Evolutionary conservation across 2,113 vertebrate species (phyloP).

Genomic region (Caranx ignobilis): DNA sequence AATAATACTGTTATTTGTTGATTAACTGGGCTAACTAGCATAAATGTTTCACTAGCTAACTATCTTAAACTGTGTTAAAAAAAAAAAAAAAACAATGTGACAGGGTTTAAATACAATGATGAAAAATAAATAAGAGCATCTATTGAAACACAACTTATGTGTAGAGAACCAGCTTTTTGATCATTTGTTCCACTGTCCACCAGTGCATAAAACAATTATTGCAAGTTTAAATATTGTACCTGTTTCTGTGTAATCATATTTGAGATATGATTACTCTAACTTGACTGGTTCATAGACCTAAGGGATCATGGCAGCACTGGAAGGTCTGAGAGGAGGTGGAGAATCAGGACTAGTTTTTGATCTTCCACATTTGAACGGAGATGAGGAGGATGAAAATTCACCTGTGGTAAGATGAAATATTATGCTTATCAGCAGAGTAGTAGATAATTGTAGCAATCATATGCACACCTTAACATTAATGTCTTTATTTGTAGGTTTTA

Average conservation of each 20-base stretch:
- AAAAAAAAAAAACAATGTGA: too few relatives aligned
- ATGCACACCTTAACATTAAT: not conserved
- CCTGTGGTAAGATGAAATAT: constrained; percentile 52
- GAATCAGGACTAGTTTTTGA: constrained; percentile 4
- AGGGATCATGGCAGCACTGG: constrained; percentile 53
- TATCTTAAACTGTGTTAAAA: too few relatives aligned
- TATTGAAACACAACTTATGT: too few relatives aligned
- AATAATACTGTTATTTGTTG: not conserved
- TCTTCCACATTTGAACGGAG: constrained; percentile 26
- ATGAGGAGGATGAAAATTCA: constrained; percentile 76
- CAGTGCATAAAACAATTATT: not conserved
- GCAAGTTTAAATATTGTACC: not conserved
- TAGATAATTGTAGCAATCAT: not conserved
- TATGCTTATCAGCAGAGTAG: too few relatives aligned
- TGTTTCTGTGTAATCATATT: not conserved
- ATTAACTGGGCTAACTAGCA: not conserved
- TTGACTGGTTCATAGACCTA: not conserved
- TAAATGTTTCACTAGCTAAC: not conserved
- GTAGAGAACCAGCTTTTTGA: not conserved
- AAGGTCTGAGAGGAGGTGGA: constrained; percentile 11
- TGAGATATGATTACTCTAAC: not conserved
- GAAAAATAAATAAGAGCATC: too few relatives aligned
- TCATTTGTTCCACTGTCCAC: not conserved
- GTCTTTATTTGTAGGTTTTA: constrained; percentile 80
- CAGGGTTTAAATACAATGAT: too few relatives aligned